Evolutionary conservation across 2,113 vertebrate species (phyloP), one percentile per base, ranked within the genome.

Genomic region (Platysteira castanea): DNA sequence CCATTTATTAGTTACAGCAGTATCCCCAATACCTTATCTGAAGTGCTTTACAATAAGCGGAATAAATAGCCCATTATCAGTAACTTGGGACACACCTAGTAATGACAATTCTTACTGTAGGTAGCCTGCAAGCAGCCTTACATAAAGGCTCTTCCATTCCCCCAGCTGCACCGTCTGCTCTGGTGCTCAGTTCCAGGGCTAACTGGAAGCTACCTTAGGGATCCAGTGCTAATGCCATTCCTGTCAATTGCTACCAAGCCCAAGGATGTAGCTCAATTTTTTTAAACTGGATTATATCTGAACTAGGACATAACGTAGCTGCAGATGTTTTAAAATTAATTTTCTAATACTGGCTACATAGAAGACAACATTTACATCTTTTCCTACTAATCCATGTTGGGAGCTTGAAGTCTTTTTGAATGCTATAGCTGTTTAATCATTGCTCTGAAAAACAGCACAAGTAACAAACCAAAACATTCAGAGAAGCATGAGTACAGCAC

Each of bases 11-110:
- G 16, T 64, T 56, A 68, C 28, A 90, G 37, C 28, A 67, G 8
- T 23, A 80, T 15, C 23, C 24, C 15, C 1, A 4, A 26, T 9
- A 47, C 0, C 0, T 44, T 64, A 64, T 14, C n/a, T 2, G 3
- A 73, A 57, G 3, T 21, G 23, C n/a, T 92, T 76, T 68, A 71
- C 28, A 71, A 13, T 7, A 59, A 23, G 12, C 7, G 20, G 27
- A 61, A 77, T 42, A 80, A 81, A 74, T 0, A 75, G 87, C 11
- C 49, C 2, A 1, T 50, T 67, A 64, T 5, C 26, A 74, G 10
- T 46, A 73, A 76, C 19, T 19, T 37, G 28, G 31, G 22, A 57
- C 31, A 70, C 27, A 70, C 2, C 20, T 10, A 35, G 15, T 5
- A 63, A 1, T 24, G 67, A 49, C 22, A 87, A 69, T 14, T 74